Conservation (phyloP, 2,797 vertebrate species). For the Darevskia mixta region DNA sequence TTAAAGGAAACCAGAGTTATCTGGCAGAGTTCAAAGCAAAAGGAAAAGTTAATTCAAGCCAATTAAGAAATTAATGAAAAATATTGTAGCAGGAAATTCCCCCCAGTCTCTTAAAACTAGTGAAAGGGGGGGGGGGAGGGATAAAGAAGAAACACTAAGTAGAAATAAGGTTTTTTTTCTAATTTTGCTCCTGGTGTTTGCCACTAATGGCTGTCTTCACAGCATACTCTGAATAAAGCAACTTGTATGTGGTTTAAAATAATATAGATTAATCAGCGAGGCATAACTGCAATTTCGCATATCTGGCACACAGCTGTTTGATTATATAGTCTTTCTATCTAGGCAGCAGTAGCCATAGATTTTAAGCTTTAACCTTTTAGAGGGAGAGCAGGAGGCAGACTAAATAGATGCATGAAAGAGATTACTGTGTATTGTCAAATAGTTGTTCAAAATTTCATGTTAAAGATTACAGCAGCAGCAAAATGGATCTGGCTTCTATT, state of each 20-base stretch:
- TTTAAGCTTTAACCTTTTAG: constrained; percentile 1
- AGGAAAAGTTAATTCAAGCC: constrained; percentile 26
- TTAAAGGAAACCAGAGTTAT: constrained; percentile 16
- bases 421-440: not conserved
- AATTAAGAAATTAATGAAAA: constrained; percentile 25
- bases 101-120: not conserved
- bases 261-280: constrained; percentile 14
- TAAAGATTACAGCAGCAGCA: constrained; percentile 4
- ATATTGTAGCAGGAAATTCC: not conserved
- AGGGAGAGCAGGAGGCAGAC: not conserved
- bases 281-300: not conserved
- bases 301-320: constrained; percentile 23
- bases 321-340: constrained; percentile 19
- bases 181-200: not conserved
- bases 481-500: constrained; percentile 22
- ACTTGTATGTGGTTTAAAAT: not conserved
- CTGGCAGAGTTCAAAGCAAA: not conserved
- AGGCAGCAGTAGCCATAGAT: not conserved
- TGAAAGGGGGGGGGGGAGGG: not conserved
- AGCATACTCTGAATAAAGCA: not conserved
- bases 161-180: not conserved
- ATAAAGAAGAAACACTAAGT: not conserved
- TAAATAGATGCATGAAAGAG: not conserved
- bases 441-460: not conserved
- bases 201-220: not conserved